Evolutionary conservation across 2,113 vertebrate species (phyloP).

Genomic region (Lanius collurio): DNA sequence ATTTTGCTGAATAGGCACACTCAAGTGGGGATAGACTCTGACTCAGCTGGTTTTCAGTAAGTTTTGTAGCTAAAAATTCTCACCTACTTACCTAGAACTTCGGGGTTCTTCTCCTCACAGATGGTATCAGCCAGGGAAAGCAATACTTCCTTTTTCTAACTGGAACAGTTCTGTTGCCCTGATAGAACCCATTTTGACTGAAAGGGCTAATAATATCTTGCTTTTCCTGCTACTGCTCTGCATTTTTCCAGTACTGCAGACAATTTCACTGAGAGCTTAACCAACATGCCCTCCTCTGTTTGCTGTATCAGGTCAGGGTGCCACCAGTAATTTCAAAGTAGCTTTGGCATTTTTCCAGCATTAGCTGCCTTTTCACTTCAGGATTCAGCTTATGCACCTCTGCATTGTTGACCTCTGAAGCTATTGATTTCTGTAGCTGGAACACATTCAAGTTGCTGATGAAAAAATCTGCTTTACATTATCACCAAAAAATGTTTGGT

Average conservation of each 20-base stretch:
- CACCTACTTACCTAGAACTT: not conserved
- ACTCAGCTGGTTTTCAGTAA: not conserved
- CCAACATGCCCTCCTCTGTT: constrained; percentile 25
- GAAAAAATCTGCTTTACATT: not conserved
- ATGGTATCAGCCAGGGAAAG: not conserved
- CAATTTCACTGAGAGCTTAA: constrained; percentile 25
- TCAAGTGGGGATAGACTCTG: not conserved
- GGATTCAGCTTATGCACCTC: not conserved
- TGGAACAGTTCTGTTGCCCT: not conserved
- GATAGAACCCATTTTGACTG: not conserved
- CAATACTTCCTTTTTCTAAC: not conserved
- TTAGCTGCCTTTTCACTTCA: constrained; percentile 14
- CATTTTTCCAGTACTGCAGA: not conserved
- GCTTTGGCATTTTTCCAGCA: constrained; percentile 20
- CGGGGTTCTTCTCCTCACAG: not conserved
- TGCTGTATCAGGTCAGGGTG: constrained; percentile 40
- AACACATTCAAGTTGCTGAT: not conserved
- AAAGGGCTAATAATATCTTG: constrained; percentile 13
- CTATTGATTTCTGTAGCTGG: constrained; percentile 44
- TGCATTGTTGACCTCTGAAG: constrained; percentile 35
- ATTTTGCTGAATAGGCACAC: not conserved
- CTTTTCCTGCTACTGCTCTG: not conserved
- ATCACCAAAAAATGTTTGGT: not conserved
- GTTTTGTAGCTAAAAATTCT: not conserved
- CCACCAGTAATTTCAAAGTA: not conserved